A percentile compares a stretch with the other conserved stretches of the same genome.
Evolutionary conservation across 1,140 invertebrate species (phyloP).

Genomic region (Geopemphigus sp.): DNA sequence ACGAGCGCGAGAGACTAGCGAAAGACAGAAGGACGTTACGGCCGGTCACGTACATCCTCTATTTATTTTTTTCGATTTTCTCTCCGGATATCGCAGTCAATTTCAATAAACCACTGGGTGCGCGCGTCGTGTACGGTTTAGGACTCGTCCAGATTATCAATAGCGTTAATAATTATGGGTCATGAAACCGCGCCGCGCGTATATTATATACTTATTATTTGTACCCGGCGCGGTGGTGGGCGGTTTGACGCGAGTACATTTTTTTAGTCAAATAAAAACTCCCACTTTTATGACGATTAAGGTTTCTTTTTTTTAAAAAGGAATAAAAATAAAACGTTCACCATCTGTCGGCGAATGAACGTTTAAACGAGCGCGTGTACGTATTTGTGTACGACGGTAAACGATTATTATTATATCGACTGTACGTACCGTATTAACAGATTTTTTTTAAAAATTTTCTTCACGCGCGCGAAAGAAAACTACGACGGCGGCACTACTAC

Average conservation of each 20-base stretch:
- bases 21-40: slow-evolving; percentile 17
- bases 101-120: slow-evolving; percentile 34
- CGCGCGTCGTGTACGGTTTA: neutral
- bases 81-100: slow-evolving; percentile 31
- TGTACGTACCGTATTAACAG: no score
- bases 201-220: neutral
- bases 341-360: slow-evolving; percentile 25
- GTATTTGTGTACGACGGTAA: no score
- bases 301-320: neutral
- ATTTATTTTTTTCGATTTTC: slow-evolving; percentile 35
- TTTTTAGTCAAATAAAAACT: slow-evolving; percentile 27
- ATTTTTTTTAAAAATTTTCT: no score
- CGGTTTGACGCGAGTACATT: slow-evolving; percentile 37
- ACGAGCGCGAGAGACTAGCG: slow-evolving; percentile 2
- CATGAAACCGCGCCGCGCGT: slow-evolving; percentile 3
- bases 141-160: slow-evolving; percentile 18
- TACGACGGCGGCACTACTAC: no score
- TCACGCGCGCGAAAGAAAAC: no score
- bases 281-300: slow-evolving; percentile 29
- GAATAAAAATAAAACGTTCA: slow-evolving; percentile 5
- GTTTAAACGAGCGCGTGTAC: slow-evolving; percentile 3
- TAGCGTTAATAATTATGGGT: slow-evolving; percentile 42
- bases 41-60: slow-evolving; percentile 40
- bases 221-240: slow-evolving; percentile 43
- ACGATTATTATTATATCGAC: no score